Evolutionary conservation across 1,140 invertebrate species (phyloP).

Genomic region (Apis laboriosa): DNA sequence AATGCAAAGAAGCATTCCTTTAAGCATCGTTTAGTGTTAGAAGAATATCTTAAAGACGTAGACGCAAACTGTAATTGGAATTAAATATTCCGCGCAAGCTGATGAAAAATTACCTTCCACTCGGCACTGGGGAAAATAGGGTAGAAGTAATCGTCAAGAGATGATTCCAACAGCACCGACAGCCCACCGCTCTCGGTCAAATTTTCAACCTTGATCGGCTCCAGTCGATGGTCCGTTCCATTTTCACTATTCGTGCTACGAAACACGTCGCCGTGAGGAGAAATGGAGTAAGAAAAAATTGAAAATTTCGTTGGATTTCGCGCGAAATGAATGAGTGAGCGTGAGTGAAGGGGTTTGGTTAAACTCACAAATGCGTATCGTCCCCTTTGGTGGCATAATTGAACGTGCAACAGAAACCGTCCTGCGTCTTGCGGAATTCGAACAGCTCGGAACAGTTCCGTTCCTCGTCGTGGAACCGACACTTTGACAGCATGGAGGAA

Average conservation of each 20-base stretch:
- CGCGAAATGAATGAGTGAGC: background rate
- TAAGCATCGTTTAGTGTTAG: no score
- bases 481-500: slow-evolving; percentile 78
- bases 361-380: slow-evolving; percentile 60
- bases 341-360: background rate
- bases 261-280: no score
- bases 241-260: background rate
- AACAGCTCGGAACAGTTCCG: slow-evolving; percentile 80
- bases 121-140: slow-evolving; percentile 69
- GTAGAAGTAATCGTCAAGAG: slow-evolving; percentile 81
- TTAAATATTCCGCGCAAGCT: background rate
- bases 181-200: slow-evolving; percentile 75
- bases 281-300: background rate
- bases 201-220: slow-evolving; percentile 10
- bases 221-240: background rate
- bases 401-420: slow-evolving; percentile 83
- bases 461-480: slow-evolving; percentile 75
- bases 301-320: background rate
- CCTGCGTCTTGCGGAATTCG: slow-evolving; percentile 78
- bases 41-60: no score
- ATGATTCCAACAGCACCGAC: slow-evolving; percentile 77
- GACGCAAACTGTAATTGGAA: background rate
- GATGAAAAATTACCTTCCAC: slow-evolving; percentile 67
- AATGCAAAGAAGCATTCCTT: background rate
- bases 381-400: slow-evolving; percentile 78